Conservation (phyloP, 2,888 invertebrate species). For the Odontocerum albicorne region DNA sequence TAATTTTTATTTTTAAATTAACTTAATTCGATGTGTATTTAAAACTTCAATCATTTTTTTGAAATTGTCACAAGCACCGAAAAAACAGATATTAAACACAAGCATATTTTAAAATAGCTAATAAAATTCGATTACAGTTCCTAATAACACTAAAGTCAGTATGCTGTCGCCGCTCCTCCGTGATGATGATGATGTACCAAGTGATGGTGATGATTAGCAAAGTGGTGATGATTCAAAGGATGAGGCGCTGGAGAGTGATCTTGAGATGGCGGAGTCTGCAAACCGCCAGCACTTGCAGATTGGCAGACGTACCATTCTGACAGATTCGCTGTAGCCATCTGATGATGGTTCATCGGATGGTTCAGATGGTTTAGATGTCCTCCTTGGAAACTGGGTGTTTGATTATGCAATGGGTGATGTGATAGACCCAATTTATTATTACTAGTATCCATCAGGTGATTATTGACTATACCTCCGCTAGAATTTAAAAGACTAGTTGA, state of each 20-base stretch:
- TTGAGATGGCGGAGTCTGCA: constrained; percentile 69
- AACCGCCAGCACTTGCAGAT: constrained; percentile 63
- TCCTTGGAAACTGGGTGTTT: constrained; percentile 45
- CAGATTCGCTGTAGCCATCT: constrained; percentile 61
- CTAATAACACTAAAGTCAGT: constrained; percentile 67
- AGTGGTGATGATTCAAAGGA: constrained; percentile 48
- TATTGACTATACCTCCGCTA: not conserved
- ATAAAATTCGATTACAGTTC: constrained; percentile 35
- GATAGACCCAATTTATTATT: constrained; percentile 41
- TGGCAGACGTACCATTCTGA: constrained; percentile 84
- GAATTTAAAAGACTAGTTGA: not conserved
- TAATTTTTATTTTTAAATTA: too few species aligned
- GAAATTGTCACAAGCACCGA: too few species aligned
- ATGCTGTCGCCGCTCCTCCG: constrained; percentile 71
- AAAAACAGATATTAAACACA: too few species aligned
- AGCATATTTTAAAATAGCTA: too few species aligned
- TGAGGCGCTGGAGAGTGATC: constrained; percentile 65
- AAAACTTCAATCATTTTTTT: too few species aligned
- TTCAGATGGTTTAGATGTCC: constrained; percentile 39
- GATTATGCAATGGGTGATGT: constrained; percentile 44
- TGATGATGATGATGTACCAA: constrained; percentile 62
- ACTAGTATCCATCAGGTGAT: constrained; percentile 15
- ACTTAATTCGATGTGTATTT: too few species aligned
- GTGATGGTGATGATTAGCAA: constrained; percentile 66
- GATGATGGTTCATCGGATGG: constrained; percentile 39